phyloP scores from a whole-genome alignment of 2,797 vertebrate species.

The Tokudaia tokunoshimensis region DNA sequence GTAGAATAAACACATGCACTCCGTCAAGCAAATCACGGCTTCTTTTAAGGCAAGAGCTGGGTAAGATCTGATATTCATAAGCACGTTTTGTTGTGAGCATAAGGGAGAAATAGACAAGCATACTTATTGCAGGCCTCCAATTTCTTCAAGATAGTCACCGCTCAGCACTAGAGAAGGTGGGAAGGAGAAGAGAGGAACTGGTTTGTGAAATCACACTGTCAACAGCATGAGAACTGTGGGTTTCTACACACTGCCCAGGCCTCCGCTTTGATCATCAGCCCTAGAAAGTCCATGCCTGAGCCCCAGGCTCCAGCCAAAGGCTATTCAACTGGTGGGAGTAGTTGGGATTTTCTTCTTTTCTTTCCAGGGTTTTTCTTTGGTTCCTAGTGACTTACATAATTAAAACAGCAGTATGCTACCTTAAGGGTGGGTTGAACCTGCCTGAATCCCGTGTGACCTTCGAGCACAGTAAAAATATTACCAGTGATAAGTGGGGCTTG shows the following conservation, averaged over 20 bases:
- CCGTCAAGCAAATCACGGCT: neutral
- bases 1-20: neutral
- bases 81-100: neutral
- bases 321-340: conserved; percentile 68
- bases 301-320: conserved; percentile 41
- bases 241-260: neutral
- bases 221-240: conserved; percentile 62
- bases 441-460: conserved; percentile 7
- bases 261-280: conserved; percentile 75
- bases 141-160: conserved; percentile 69
- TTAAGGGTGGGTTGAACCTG: neutral
- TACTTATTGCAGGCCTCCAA: neutral
- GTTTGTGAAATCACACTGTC: conserved; percentile 77
- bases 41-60: conserved; percentile 20
- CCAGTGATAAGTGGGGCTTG: neutral
- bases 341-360: conserved; percentile 27
- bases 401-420: conserved; percentile 46
- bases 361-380: neutral
- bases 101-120: rapidly evolving
- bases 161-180: conserved; percentile 62
- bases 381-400: conserved; percentile 68
- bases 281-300: conserved; percentile 49
- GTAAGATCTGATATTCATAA: neutral
- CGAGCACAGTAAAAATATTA: neutral
- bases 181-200: neutral